A percentile compares a stretch with the other conserved stretches of the same genome.
phyloP scores from a whole-genome alignment of 2,797 vertebrate genomes.

The Petrocephalus schoutedeni region DNA sequence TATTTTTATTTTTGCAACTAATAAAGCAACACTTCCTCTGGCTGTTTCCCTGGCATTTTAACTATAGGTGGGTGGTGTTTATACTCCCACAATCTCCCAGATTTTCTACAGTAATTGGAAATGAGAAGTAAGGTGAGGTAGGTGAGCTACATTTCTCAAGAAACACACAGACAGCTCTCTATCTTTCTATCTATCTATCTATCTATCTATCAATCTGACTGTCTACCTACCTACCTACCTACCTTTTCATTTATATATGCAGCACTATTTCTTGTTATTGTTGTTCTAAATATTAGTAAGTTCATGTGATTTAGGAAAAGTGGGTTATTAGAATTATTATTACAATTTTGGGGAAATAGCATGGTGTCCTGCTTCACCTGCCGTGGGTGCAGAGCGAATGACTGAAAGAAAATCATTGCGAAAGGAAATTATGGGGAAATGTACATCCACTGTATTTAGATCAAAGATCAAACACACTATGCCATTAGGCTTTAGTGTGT shows the following conservation, averaged over 20 bases:
- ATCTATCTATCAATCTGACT: background rate
- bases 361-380: background rate
- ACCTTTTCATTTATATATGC: background rate
- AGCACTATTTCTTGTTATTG: background rate
- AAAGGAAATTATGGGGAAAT: background rate
- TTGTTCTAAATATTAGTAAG: background rate
- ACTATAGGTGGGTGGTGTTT: background rate
- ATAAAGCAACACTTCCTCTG: background rate
- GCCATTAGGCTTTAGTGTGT: background rate
- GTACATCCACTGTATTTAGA: slow-evolving; percentile 5
- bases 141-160: background rate
- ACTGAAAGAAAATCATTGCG: background rate
- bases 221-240: background rate
- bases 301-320: background rate
- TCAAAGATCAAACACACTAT: background rate
- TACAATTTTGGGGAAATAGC: background rate
- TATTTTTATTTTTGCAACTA: background rate
- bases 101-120: background rate
- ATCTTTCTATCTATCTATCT: background rate
- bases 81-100: background rate
- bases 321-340: background rate
- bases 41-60: background rate
- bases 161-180: background rate
- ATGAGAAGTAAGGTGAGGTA: background rate
- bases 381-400: background rate